phyloP scores from a whole-genome alignment of 2,113 vertebrate genomes.

The Nematolebias whitei region DNA sequence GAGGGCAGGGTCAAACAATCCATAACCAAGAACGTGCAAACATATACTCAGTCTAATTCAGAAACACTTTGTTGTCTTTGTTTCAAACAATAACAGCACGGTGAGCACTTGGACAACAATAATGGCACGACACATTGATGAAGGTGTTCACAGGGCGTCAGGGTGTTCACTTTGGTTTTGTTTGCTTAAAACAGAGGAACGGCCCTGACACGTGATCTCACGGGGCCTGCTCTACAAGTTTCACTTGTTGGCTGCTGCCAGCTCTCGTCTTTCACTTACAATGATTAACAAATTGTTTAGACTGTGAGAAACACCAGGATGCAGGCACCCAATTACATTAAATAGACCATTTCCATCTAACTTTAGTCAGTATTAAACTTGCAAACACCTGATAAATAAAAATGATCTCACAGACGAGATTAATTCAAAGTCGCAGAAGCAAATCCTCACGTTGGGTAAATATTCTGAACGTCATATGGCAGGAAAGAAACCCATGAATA shows the following conservation, averaged over 20 bases:
- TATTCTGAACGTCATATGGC: neutral
- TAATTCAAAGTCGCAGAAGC: neutral
- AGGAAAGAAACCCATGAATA: neutral
- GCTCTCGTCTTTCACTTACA: conserved; percentile 35
- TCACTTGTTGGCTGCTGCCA: conserved; percentile 23
- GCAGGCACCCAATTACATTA: neutral
- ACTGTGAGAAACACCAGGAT: neutral
- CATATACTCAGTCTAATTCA: neutral
- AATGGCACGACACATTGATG: conserved; percentile 10
- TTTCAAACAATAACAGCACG: neutral
- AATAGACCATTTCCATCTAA: neutral
- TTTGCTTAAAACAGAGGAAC: conserved; percentile 23
- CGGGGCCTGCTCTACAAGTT: conserved; percentile 66
- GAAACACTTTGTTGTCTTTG: conserved; percentile 1
- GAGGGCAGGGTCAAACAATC: conserved; percentile 54
- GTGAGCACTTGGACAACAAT: neutral
- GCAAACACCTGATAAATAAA: too few species aligned
- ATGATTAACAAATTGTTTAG: conserved; percentile 60
- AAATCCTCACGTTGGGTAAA: neutral
- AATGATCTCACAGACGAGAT: neutral
- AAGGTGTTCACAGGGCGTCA: neutral
- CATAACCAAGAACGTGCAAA: conserved; percentile 6
- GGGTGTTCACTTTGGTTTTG: conserved; percentile 27
- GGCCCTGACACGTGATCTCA: conserved; percentile 6
- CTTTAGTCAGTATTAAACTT: neutral